Percentiles rank a stretch among this genome's conserved stretches.
Conservation (phyloP, 2,797 vertebrate genomes). For the Phoxinus dragarum region DNA sequence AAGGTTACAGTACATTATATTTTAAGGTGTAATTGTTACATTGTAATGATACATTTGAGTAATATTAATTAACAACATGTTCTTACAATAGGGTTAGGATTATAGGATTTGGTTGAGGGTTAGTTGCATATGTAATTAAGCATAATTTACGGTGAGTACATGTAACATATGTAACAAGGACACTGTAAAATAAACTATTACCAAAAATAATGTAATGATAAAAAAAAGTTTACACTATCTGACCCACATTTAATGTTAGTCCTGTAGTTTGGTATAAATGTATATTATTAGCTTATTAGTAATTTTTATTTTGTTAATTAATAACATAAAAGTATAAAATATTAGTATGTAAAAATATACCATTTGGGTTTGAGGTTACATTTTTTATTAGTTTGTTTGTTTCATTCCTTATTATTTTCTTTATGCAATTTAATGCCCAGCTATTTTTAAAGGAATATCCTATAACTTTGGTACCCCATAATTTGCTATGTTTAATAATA, state of each 20-base stretch:
- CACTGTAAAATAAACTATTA: no score
- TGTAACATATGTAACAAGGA: no score
- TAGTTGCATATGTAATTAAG: no score
- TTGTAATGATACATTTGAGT: no score
- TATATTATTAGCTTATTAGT: not conserved
- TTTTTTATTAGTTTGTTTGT: constrained; percentile 38
- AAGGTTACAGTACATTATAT: no score
- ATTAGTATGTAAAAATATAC: not conserved
- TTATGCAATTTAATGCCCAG: constrained; percentile 37
- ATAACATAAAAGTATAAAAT: not conserved
- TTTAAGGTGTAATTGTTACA: no score
- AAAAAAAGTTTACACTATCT: not conserved
- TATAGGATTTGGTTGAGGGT: no score
- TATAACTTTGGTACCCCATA: not conserved
- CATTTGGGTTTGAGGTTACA: constrained; percentile 36
- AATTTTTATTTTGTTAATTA: not conserved
- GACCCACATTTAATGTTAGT: not conserved
- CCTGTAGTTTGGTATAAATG: not conserved
- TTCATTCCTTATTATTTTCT: constrained; percentile 49
- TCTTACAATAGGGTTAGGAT: no score
- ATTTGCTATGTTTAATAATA: not conserved
- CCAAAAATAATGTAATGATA: not conserved
- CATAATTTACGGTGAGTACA: no score
- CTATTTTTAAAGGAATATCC: not conserved
- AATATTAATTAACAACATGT: no score